Evolutionary conservation across 2,888 invertebrate genomes (phyloP).

Genomic region (Cataglyphis livida): DNA sequence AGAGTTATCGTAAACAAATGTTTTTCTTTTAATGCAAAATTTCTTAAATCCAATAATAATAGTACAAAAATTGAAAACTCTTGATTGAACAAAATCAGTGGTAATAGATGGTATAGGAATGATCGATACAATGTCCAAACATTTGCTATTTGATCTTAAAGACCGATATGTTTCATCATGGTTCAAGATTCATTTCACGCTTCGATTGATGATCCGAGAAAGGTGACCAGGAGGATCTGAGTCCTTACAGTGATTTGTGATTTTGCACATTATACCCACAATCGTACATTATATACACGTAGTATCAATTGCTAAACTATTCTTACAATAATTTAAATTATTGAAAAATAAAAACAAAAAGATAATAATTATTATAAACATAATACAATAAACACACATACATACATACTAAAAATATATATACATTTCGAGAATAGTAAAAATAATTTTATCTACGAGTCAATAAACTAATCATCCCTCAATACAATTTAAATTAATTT

Average conservation of each 20-base stretch:
- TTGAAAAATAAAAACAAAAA: background rate
- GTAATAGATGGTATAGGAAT: background rate
- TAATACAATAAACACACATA: background rate
- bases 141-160: background rate
- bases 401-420: background rate
- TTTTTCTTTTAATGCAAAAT: background rate
- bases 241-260: background rate
- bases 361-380: conserved; percentile 7
- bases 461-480: background rate
- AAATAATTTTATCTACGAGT: background rate
- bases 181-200: background rate
- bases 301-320: background rate
- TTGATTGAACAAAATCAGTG: background rate
- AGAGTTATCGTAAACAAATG: background rate
- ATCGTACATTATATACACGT: background rate
- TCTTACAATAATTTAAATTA: background rate
- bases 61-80: background rate
- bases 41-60: background rate
- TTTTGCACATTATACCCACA: background rate
- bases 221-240: background rate
- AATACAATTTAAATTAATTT: background rate
- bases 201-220: conserved; percentile 7
- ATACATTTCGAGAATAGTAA: background rate
- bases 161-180: background rate
- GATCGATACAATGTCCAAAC: background rate